Conservation (phyloP, 2,797 vertebrate species). For the Melanotaenia nigrans region DNA sequence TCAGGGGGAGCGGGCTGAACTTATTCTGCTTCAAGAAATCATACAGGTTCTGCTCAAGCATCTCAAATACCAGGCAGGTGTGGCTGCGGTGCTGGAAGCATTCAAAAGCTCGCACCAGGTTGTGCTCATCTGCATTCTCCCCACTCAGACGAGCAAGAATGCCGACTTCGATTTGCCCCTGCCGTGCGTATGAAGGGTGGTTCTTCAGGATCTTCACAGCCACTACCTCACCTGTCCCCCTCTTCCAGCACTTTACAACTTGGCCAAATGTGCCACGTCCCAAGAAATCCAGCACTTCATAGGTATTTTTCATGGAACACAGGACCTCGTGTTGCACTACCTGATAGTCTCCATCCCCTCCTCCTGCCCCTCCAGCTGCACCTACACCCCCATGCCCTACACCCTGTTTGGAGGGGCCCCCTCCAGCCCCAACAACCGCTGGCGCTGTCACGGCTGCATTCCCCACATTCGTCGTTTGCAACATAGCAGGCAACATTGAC, state of each 20-base stretch:
- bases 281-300: conserved; percentile 98
- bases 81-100: conserved; percentile 99
- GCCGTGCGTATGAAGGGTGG: conserved; percentile 96
- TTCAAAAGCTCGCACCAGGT: conserved; percentile 96
- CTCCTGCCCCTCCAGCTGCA: conserved; percentile 78
- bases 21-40: conserved; percentile 99
- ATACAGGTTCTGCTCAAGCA: conserved; percentile 99
- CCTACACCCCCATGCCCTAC: conserved; percentile 80
- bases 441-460: conserved; percentile 88
- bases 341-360: conserved; percentile 96
- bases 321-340: conserved; percentile 97
- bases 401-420: conserved; percentile 87
- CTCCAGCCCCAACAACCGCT: conserved; percentile 82
- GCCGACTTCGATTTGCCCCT: conserved; percentile 98
- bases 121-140: conserved; percentile 97
- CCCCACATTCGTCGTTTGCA: conserved; percentile 92
- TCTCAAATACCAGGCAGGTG: conserved; percentile 98
- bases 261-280: conserved; percentile 98
- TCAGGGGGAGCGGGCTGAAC: conserved; percentile 97
- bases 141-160: conserved; percentile 96
- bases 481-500: conserved; percentile 96
- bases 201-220: conserved; percentile 99
- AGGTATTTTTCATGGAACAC: conserved; percentile 98
- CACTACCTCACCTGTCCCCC: conserved; percentile 95
- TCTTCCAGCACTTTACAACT: conserved; percentile 99